Evolutionary conservation across 1,140 invertebrate genomes (phyloP).

Genomic region (Platorchestia sp.): DNA sequence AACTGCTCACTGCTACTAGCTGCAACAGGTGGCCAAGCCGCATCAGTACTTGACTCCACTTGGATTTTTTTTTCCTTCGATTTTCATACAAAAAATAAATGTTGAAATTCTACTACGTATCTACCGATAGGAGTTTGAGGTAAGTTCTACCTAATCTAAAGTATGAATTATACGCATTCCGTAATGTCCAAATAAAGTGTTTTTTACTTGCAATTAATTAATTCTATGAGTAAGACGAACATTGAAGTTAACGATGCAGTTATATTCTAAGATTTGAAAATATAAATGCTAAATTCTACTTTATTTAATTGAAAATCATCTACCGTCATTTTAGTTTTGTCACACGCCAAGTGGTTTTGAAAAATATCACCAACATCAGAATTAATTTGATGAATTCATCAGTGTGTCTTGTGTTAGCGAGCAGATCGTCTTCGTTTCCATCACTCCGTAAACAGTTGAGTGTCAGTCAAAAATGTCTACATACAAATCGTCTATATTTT

Average conservation of each 20-base stretch:
- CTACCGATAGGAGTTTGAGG: slow-evolving; percentile 50
- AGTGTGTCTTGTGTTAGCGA: background rate
- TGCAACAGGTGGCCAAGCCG: background rate
- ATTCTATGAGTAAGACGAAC: background rate
- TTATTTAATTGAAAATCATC: background rate
- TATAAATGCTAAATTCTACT: background rate
- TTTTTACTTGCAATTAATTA: background rate
- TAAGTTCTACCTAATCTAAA: background rate
- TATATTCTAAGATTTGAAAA: background rate
- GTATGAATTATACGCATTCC: background rate
- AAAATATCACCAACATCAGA: background rate
- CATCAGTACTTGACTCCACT: background rate
- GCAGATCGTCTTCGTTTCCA: background rate
- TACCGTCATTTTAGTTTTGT: background rate
- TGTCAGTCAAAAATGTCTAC: background rate
- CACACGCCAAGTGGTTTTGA: background rate
- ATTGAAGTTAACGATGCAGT: background rate
- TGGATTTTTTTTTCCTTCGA: slow-evolving; percentile 3
- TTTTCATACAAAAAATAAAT: slow-evolving; percentile 31
- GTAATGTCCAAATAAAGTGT: background rate
- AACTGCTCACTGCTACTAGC: background rate
- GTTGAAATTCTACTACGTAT: slow-evolving; percentile 42
- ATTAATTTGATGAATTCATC: background rate
- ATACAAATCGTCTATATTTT: background rate
- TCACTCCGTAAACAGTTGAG: background rate